These are phyloP conservation scores for Drosophila suzukii DNA, from an alignment of 1,140 invertebrate species.

Conservation along the genomic window DNA sequence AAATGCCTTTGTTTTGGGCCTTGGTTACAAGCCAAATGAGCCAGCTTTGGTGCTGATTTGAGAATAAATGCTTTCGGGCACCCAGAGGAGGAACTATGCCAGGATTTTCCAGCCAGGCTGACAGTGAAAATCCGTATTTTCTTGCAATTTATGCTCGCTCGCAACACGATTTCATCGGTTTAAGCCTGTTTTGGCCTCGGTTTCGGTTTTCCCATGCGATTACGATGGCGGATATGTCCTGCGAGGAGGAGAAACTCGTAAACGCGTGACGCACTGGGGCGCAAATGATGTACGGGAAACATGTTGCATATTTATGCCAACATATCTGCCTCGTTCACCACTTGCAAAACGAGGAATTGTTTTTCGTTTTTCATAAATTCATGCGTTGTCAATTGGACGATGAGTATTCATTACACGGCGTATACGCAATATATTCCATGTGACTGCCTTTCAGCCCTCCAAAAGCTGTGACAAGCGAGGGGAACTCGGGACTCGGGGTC, in stretches of 20 bases:
- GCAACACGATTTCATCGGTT: conserved; percentile 26
- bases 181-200: conserved; percentile 23
- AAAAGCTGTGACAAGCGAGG: neutral
- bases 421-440: conserved; percentile 71
- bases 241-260: conserved; percentile 29
- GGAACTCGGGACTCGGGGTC: neutral
- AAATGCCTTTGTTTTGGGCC: conserved; percentile 26
- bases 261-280: conserved; percentile 24
- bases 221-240: conserved; percentile 14
- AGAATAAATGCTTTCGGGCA: conserved; percentile 20
- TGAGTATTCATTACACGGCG: conserved; percentile 66
- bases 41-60: conserved; percentile 44
- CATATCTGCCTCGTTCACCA: neutral
- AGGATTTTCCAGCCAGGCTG: conserved; percentile 22
- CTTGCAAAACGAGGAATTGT: conserved; percentile 48
- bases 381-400: conserved; percentile 56
- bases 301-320: conserved; percentile 65
- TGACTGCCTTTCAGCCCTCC: conserved; percentile 13
- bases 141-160: conserved; percentile 62
- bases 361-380: conserved; percentile 72
- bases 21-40: conserved; percentile 49
- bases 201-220: conserved; percentile 4
- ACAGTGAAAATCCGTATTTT: conserved; percentile 54
- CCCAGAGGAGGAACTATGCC: conserved; percentile 12
- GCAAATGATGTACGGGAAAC: conserved; percentile 57